Evolutionary conservation across 1,140 invertebrate genomes (phyloP), one percentile per base, ranked within the genome.

Genomic region (Uloborus diversus): DNA sequence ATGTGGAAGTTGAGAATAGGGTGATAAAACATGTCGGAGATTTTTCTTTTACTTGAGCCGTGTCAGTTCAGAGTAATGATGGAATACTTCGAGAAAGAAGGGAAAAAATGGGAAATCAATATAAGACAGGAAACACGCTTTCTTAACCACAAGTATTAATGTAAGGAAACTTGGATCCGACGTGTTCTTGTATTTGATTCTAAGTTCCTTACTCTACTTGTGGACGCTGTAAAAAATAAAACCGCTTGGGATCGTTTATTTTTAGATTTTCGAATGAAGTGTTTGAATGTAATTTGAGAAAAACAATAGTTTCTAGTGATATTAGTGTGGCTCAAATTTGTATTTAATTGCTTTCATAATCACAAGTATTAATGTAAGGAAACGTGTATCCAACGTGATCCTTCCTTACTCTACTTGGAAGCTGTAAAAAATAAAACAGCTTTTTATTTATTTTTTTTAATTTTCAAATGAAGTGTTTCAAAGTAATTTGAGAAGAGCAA

Each of bases 1-100:
- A 75, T 59, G 37, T 75, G 70, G 70, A 75, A 62, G 32, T 62
- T 33, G 70, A 59, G 57, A 62, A 75, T 62, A 49, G 70, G 49
- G 25, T 61, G 70, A 75, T 75, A 75, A 75, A 75, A 75, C 57
- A 75, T 75, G 70, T 59, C 57, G 37, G 28, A 30, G 57, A 32
- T 62, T 73, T 49, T 73, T 73, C 42, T 75, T 75, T 75, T 28
- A 56, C 35, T 59, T 75, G 70, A 61, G 70, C 42, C 47, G 62
- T 73, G 70, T 73, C 70, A 73, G 42, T n/a, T 64, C 42, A 51
- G 57, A 75, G 70, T 75, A 61, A 75, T 75, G 70, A 75, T 75
- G 37, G 70, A 75, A 75, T 51, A 27, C 70, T 62, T 75, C 42
- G 25, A 28, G 53, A 51, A 42, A 57, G 32, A 25, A 32, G 25